A percentile compares a stretch with the other conserved stretches of the same genome.
Conservation (phyloP, 2,797 vertebrate species). For the Poeciliopsis presidionis region DNA sequence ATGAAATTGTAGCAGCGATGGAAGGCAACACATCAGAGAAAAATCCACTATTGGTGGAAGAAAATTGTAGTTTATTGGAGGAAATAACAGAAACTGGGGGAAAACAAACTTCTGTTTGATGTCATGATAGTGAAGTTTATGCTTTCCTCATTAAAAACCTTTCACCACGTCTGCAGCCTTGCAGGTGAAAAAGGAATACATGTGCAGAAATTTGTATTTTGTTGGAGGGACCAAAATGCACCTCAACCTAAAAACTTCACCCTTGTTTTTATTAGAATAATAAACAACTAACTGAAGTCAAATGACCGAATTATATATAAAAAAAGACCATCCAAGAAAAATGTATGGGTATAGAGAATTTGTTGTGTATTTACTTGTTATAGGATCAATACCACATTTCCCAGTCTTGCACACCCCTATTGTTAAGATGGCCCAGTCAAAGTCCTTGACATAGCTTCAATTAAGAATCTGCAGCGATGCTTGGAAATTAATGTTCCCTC, state of each 20-base stretch:
- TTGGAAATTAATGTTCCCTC: not conserved
- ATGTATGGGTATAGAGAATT: no score
- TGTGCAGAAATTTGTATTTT: not conserved
- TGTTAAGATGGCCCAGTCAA: not conserved
- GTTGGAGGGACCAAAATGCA: not conserved
- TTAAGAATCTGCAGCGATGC: not conserved
- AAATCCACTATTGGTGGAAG: conserved; percentile 34
- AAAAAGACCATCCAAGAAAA: no score
- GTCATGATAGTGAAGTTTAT: conserved; percentile 32
- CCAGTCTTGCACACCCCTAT: no score
- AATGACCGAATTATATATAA: no score
- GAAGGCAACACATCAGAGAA: conserved; percentile 19
- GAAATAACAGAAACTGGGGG: conserved; percentile 47
- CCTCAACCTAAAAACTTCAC: not conserved
- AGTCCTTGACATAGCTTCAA: not conserved
- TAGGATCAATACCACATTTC: no score
- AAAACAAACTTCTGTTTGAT: conserved; percentile 40
- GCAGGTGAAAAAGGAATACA: not conserved
- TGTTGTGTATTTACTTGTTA: no score
- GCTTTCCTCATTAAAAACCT: conserved; percentile 23
- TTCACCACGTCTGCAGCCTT: conserved; percentile 1
- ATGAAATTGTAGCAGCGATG: conserved; percentile 1
- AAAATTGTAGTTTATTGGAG: conserved; percentile 26
- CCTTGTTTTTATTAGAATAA: no score
- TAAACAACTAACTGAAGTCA: no score